Percentiles rank a stretch among this genome's conserved stretches.
Evolutionary conservation across 2,888 invertebrate genomes (phyloP).

Genomic region (Galerucella pusilla): DNA sequence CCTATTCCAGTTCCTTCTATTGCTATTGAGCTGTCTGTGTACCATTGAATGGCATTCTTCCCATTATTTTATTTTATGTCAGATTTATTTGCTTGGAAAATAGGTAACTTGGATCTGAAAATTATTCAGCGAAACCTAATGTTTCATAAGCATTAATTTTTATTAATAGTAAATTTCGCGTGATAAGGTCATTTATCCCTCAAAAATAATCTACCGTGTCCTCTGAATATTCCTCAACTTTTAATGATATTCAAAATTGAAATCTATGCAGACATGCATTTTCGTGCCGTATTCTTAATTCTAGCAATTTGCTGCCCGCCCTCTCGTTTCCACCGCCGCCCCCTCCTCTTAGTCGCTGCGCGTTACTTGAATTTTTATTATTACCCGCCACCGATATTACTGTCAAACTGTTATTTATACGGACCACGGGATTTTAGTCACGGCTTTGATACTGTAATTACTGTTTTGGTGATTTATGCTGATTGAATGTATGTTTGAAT

Average conservation of each 20-base stretch:
- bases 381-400: conserved; percentile 38
- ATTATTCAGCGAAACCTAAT: too few relatives aligned
- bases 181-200: conserved; percentile 6
- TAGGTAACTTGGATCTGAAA: too few relatives aligned
- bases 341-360: conserved; percentile 31
- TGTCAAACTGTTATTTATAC: conserved; percentile 39
- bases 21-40: too few relatives aligned
- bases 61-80: too few relatives aligned
- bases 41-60: too few relatives aligned
- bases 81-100: too few relatives aligned
- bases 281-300: conserved; percentile 45
- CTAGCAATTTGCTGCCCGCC: conserved; percentile 52
- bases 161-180: conserved; percentile 9
- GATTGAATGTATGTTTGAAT: conserved; percentile 29
- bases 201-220: conserved; percentile 26
- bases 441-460: conserved; percentile 35
- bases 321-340: conserved; percentile 48
- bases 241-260: conserved; percentile 47
- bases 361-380: conserved; percentile 41
- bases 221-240: conserved; percentile 34
- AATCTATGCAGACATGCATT: conserved; percentile 48
- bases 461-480: conserved; percentile 33
- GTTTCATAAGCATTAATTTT: too few relatives aligned
- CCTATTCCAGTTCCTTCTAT: too few relatives aligned
- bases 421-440: conserved; percentile 34